These are phyloP conservation scores for Strigops habroptila DNA, from an alignment of 2,113 vertebrate genomes.

Conservation along the genomic window DNA sequence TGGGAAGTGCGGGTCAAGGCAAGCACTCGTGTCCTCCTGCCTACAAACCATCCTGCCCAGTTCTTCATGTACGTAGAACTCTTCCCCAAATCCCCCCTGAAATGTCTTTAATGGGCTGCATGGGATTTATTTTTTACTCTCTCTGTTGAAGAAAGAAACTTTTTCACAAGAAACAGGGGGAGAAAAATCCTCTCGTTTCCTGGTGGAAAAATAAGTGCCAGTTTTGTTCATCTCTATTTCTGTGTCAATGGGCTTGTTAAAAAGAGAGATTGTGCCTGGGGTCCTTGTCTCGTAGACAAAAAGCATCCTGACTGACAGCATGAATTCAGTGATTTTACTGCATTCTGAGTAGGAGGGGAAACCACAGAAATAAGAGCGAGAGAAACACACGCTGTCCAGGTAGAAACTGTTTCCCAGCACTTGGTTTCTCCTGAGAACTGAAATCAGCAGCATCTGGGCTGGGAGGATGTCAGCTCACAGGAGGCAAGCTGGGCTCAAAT, in stretches of 20 bases:
- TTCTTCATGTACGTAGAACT: not conserved
- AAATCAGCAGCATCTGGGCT: not conserved
- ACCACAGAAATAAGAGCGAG: not conserved
- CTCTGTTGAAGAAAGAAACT: not conserved
- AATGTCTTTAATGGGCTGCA: not conserved
- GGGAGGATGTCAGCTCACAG: accelerated
- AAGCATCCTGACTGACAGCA: not conserved
- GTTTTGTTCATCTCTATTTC: not conserved
- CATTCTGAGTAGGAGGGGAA: accelerated
- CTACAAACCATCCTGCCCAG: not conserved
- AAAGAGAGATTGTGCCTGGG: not conserved
- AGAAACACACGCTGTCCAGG: not conserved
- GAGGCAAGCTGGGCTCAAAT: not conserved
- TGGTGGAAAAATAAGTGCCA: not conserved
- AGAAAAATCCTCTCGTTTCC: not conserved
- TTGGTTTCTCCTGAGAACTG: not conserved
- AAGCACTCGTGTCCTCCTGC: not conserved
- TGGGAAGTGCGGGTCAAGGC: not conserved
- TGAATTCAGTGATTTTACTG: not conserved
- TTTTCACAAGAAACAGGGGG: not conserved
- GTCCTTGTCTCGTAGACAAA: not conserved
- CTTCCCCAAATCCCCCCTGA: not conserved
- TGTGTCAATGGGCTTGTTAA: not conserved
- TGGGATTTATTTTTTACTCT: not conserved
- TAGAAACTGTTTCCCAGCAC: not conserved